A percentile compares a stretch with the other conserved stretches of the same genome.
phyloP scores from a whole-genome alignment of 2,888 invertebrate species.

The Deroplatys truncata region DNA sequence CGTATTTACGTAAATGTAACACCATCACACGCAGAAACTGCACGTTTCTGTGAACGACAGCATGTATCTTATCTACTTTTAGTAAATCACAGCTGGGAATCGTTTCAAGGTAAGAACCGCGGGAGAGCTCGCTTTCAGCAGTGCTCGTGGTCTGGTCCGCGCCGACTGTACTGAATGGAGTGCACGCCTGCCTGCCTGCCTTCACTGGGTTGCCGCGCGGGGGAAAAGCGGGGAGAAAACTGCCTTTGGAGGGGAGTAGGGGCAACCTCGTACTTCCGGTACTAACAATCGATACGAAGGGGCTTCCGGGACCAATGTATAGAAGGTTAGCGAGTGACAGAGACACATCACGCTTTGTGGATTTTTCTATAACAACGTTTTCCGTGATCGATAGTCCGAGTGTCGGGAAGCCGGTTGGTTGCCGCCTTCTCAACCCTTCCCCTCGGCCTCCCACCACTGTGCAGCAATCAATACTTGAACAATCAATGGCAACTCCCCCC shows the following conservation, averaged over 20 bases:
- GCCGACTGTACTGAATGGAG: neutral
- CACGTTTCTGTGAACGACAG: neutral
- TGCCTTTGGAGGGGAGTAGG: neutral
- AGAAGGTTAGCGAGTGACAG: neutral
- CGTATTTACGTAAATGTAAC: neutral
- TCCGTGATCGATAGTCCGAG: neutral
- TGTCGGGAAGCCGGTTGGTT: neutral
- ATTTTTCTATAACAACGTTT: neutral
- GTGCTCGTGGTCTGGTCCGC: neutral
- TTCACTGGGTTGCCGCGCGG: neutral
- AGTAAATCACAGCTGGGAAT: neutral
- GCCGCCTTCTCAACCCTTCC: neutral
- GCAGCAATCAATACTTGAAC: slow-evolving; percentile 7
- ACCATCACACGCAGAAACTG: neutral
- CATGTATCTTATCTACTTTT: neutral
- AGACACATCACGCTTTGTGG: neutral
- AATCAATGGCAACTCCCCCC: neutral
- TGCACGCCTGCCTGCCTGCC: neutral
- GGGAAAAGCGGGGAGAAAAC: neutral
- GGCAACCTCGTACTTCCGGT: slow-evolving; percentile 11
- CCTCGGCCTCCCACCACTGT: neutral
- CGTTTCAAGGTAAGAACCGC: neutral
- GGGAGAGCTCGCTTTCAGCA: neutral
- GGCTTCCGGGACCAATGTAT: slow-evolving; percentile 10
- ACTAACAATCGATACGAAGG: slow-evolving; percentile 10